phyloP scores from a whole-genome alignment of 2,797 vertebrate species.

The Sternarchorhynchus goeldii region DNA sequence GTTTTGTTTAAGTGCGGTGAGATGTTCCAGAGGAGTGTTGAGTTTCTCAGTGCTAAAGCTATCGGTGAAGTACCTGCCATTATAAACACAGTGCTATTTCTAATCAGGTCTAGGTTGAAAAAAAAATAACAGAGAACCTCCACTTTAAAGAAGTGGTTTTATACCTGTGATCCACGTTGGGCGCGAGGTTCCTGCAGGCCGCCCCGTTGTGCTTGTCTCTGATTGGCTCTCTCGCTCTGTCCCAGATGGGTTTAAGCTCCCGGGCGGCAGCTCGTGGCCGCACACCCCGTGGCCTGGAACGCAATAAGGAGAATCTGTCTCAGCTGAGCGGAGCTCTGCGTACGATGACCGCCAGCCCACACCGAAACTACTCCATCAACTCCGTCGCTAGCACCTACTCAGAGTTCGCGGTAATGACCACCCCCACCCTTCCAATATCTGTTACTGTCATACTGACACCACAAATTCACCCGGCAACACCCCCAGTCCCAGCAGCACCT shows the following conservation, averaged over 20 bases:
- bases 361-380: slow-evolving; percentile 84
- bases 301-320: slow-evolving; percentile 88
- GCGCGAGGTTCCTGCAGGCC: too few relatives aligned
- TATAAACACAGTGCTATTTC: too few relatives aligned
- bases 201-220: too few relatives aligned
- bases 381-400: slow-evolving; percentile 91
- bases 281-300: slow-evolving; percentile 73
- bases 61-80: too few relatives aligned
- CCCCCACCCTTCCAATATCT: background rate
- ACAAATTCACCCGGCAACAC: too few relatives aligned
- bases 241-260: slow-evolving; percentile 64
- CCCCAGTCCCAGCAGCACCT: slow-evolving; percentile 54
- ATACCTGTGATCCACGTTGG: too few relatives aligned
- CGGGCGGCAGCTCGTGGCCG: slow-evolving; percentile 68
- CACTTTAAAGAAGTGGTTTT: too few relatives aligned
- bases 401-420: slow-evolving; percentile 91
- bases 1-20: too few relatives aligned
- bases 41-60: too few relatives aligned
- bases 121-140: too few relatives aligned
- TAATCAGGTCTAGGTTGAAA: too few relatives aligned
- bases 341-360: slow-evolving; percentile 76
- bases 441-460: background rate
- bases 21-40: too few relatives aligned
- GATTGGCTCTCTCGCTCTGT: background rate
- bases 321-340: slow-evolving; percentile 81